phyloP scores from a whole-genome alignment of 2,888 invertebrate genomes.

The Oscheius sp. region DNA sequence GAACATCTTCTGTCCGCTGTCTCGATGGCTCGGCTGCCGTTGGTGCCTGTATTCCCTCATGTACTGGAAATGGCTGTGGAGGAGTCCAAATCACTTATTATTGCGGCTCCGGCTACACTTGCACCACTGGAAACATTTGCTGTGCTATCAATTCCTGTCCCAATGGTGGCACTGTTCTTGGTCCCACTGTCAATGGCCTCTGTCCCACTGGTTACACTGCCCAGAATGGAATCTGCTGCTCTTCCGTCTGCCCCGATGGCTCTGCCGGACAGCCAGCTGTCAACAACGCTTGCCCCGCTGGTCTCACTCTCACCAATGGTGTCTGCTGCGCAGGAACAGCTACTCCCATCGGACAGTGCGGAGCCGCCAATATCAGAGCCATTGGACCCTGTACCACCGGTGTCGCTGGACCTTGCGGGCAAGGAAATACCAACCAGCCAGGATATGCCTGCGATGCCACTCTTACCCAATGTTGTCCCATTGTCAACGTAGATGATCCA shows the following conservation, averaged over 20 bases:
- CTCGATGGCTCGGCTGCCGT: constrained; percentile 69
- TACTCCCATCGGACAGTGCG: constrained; percentile 34
- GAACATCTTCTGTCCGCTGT: constrained; percentile 64
- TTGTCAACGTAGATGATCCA: constrained; percentile 43
- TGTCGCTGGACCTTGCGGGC: constrained; percentile 21
- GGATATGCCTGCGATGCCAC: constrained; percentile 63
- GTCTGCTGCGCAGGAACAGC: constrained; percentile 65
- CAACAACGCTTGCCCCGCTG: constrained; percentile 60
- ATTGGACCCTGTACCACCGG: constrained; percentile 52
- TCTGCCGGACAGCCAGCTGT: constrained; percentile 45
- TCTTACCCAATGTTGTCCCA: constrained; percentile 58
- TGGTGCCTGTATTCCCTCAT: constrained; percentile 65
- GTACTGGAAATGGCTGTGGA: constrained; percentile 62
- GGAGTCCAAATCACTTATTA: constrained; percentile 57
- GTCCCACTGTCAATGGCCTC: constrained; percentile 71
- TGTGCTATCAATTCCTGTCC: constrained; percentile 69
- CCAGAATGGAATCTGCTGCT: constrained; percentile 65
- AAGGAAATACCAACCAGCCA: constrained; percentile 35
- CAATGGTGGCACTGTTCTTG: constrained; percentile 65
- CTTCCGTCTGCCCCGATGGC: constrained; percentile 50
- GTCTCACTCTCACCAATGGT: constrained; percentile 65
- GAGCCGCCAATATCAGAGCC: not conserved
- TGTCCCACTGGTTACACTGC: constrained; percentile 69
- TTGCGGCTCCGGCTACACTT: constrained; percentile 72
- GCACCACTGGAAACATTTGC: constrained; percentile 72